phyloP scores from a whole-genome alignment of 2,797 vertebrate genomes.

The Falco biarmicus region DNA sequence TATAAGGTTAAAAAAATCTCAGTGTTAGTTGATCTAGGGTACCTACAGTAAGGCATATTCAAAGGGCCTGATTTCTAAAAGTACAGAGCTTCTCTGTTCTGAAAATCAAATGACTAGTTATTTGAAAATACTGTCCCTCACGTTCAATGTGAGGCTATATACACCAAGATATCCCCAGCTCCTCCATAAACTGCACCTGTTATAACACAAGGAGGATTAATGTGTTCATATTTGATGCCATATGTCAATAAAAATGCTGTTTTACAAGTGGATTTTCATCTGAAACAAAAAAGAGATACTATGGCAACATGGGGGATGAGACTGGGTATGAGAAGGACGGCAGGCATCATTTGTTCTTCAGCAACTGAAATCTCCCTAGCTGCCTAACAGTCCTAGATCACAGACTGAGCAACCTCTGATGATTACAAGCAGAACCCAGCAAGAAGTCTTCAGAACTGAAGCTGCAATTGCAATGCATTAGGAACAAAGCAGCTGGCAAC shows the following conservation, averaged over 20 bases:
- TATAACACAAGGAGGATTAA: neutral
- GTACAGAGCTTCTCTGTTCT: neutral
- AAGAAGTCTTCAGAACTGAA: neutral
- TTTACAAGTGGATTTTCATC: constrained; percentile 21
- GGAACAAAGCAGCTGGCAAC: neutral
- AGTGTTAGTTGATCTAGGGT: neutral
- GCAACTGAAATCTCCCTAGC: rapidly evolving
- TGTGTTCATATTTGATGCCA: neutral
- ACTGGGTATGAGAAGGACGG: neutral
- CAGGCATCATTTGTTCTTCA: neutral
- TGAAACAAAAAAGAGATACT: neutral
- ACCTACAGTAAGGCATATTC: neutral
- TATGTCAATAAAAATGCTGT: neutral
- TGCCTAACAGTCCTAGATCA: neutral
- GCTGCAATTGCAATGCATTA: neutral
- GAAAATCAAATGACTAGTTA: neutral
- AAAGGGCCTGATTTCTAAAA: neutral
- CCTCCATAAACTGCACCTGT: neutral
- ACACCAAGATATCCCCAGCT: neutral
- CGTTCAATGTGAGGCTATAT: neutral
- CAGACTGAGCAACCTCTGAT: neutral
- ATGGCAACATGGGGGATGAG: neutral
- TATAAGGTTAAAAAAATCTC: neutral
- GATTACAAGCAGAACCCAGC: neutral
- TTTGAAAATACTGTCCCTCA: constrained; percentile 1